Evolutionary conservation across 2,888 invertebrate species (phyloP), one percentile per base, ranked within the genome.

Genomic region (Euplexia lucipara): DNA sequence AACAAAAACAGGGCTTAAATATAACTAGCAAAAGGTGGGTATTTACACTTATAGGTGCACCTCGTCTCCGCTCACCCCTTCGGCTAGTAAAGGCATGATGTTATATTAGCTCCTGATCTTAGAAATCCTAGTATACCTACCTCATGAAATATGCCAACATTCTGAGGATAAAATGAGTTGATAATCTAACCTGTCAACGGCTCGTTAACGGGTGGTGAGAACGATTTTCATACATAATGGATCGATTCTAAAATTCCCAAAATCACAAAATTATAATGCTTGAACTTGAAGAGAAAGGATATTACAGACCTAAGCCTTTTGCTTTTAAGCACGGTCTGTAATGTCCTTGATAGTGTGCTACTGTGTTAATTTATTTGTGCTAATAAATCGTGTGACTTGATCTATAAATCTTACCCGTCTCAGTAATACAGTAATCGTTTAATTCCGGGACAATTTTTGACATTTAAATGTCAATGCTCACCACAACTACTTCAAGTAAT

Each of bases 381-480:
- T 20, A 51, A 35, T 49, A 41, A 57, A 49, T 39, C 16, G 1
- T 44, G 35, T 32, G 51, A 37, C 32, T 22, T 30, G 47, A 34
- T 14, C 22, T 37, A 74, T 67, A 52, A 54, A 48, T 68, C 47
- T 51, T 35, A 37, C 20, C 34, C 6, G 44, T 49, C 39, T 30
- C 32, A 20, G 26, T 62, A 51, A 59, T 30, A 22, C 34, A 54
- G n/a, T 34, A 60, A 56, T 61, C 57, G 16, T 45, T 75, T 65
- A 66, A 79, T 82, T 83, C 85, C 86, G 84, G 82, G 72, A 77
- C 80, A 82, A 62, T 83, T 83, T 79, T 81, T 84, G 85, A 83
- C 87, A 89, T 89, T 90, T 89, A 89, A 89, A 88, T 87, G 84
- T 77, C 86, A 73, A 60, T 71, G 75, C 75, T 81, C 65, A 67